phyloP scores from a whole-genome alignment of 2,888 invertebrate species.

The Aphidius colemani region DNA sequence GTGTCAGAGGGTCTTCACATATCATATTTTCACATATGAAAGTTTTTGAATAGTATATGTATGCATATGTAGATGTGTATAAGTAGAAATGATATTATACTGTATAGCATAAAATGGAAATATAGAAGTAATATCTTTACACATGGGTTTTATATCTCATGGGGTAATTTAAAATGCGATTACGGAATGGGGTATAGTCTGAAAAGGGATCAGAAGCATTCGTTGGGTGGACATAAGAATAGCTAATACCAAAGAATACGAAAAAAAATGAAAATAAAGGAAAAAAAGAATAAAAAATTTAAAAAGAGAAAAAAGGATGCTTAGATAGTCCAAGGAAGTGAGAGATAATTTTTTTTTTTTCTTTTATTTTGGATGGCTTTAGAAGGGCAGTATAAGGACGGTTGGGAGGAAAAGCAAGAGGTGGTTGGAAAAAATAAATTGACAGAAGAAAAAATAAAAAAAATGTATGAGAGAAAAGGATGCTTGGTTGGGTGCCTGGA shows the following conservation, averaged over 20 bases:
- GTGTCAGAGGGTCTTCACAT: too few relatives aligned
- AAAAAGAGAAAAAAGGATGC: conserved; percentile 3
- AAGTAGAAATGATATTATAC: too few relatives aligned
- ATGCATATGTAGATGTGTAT: too few relatives aligned
- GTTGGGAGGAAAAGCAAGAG: conserved; percentile 25
- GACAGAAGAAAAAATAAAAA: neutral
- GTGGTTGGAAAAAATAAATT: conserved; percentile 18
- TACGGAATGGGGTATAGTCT: conserved; percentile 47
- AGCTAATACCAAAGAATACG: conserved; percentile 49
- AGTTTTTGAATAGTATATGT: too few relatives aligned
- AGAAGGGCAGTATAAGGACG: neutral
- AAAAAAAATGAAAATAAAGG: conserved; percentile 31
- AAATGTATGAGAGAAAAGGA: too few relatives aligned
- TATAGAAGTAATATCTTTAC: conserved; percentile 25
- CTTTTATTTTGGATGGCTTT: too few relatives aligned
- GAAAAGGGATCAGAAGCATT: conserved; percentile 41
- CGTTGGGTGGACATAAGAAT: conserved; percentile 54
- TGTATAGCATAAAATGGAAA: conserved; percentile 7
- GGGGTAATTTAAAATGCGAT: conserved; percentile 56
- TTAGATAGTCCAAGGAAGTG: conserved; percentile 28
- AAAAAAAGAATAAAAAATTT: conserved; percentile 29
- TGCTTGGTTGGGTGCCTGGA: conserved; percentile 41
- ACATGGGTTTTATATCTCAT: conserved; percentile 31
- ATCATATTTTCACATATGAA: too few relatives aligned
- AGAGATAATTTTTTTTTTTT: conserved; percentile 7